Evolutionary conservation across 2,888 invertebrate species (phyloP).

Genomic region (Laothoe populi): DNA sequence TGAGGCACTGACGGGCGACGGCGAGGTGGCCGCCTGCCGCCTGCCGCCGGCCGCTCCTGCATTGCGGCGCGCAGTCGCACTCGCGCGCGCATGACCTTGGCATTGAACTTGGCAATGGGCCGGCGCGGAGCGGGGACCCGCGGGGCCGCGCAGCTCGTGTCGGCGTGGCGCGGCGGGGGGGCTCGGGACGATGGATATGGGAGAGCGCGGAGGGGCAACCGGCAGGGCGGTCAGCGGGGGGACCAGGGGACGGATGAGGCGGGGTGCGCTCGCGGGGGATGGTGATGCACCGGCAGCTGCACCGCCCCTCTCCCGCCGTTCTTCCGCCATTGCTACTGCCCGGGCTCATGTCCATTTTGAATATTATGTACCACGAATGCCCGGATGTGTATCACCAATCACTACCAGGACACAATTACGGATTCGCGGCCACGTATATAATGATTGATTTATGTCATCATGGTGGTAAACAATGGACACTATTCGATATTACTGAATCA

Average conservation of each 20-base stretch:
- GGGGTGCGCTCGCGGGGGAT: conserved; percentile 46
- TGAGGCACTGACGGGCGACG: conserved; percentile 81
- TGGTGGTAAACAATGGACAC: neutral
- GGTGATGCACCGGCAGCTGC: conserved; percentile 79
- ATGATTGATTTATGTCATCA: neutral
- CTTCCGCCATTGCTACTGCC: conserved; percentile 60
- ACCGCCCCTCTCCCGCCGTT: conserved; percentile 70
- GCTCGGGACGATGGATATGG: neutral
- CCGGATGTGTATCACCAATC: conserved; percentile 35
- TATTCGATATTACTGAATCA: neutral
- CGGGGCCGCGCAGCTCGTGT: conserved; percentile 35
- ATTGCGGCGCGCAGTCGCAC: conserved; percentile 88
- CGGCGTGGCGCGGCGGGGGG: conserved; percentile 38
- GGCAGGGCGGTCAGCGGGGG: conserved; percentile 2
- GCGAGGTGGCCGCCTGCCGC: conserved; percentile 63
- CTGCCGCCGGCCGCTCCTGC: conserved; percentile 84
- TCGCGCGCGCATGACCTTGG: conserved; percentile 90
- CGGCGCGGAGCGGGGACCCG: conserved; percentile 60
- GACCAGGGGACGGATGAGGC: conserved; percentile 48
- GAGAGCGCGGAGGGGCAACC: conserved; percentile 37
- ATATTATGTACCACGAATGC: conserved; percentile 43
- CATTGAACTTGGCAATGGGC: conserved; percentile 91
- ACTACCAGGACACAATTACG: neutral
- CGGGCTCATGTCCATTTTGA: conserved; percentile 39
- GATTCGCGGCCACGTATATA: neutral